Evolutionary conservation across 2,888 invertebrate genomes (phyloP).

Genomic region (Heliconius sara): DNA sequence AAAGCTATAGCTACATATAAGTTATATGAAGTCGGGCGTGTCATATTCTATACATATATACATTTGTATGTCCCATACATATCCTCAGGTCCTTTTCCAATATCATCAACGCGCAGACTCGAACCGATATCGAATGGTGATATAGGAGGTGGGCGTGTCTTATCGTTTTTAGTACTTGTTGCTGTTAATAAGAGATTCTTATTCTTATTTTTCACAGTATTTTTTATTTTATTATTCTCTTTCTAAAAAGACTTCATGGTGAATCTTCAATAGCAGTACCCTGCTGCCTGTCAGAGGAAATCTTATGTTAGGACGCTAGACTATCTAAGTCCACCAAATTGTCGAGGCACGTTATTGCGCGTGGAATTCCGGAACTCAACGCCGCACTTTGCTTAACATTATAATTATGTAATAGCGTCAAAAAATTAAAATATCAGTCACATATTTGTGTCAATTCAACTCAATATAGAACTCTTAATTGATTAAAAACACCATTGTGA

Average conservation of each 20-base stretch:
- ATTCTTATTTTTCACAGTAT: neutral
- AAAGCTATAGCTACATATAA: neutral
- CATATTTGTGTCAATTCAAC: too few relatives aligned
- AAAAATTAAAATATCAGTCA: too few relatives aligned
- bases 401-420: too few relatives aligned
- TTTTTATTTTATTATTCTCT: too few relatives aligned
- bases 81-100: slow-evolving; percentile 36
- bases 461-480: too few relatives aligned
- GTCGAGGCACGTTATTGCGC: too few relatives aligned
- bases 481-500: too few relatives aligned
- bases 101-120: slow-evolving; percentile 47
- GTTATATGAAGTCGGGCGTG: neutral
- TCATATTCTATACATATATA: neutral
- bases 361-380: too few relatives aligned
- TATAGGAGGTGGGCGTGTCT: slow-evolving; percentile 42
- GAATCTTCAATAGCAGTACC: too few relatives aligned
- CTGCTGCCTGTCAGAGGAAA: too few relatives aligned
- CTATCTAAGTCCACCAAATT: neutral
- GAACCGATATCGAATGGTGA: slow-evolving; percentile 46
- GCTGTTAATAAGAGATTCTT: neutral
- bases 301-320: neutral
- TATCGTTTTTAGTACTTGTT: slow-evolving; percentile 14
- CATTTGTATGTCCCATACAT: neutral
- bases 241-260: too few relatives aligned
- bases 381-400: too few relatives aligned